Evolutionary conservation across 2,888 invertebrate genomes (phyloP).

Genomic region (Watsonalla binaria): DNA sequence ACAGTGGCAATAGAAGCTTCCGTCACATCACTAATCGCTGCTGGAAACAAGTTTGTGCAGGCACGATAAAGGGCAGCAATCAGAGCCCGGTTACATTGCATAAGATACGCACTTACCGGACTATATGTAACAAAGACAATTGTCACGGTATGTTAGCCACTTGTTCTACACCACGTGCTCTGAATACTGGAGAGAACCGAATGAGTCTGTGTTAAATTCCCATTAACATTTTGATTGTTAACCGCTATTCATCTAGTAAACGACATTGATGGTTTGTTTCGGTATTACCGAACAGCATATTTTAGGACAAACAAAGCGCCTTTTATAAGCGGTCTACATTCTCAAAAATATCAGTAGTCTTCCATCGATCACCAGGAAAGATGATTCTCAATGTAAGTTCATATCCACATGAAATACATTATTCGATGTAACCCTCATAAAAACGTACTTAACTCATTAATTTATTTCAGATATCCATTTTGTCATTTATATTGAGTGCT

Average conservation of each 20-base stretch:
- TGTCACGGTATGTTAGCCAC: conserved; percentile 50
- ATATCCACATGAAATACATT: conserved; percentile 5
- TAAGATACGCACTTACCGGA: conserved; percentile 43
- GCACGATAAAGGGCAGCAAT: conserved; percentile 30
- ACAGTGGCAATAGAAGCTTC: conserved; percentile 9
- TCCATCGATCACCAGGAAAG: conserved; percentile 61
- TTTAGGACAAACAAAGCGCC: conserved; percentile 60
- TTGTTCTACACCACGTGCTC: conserved; percentile 58
- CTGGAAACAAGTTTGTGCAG: conserved; percentile 21
- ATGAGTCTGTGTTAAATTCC: conserved; percentile 57
- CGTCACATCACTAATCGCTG: conserved; percentile 16
- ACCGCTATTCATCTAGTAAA: conserved; percentile 61
- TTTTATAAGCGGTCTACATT: conserved; percentile 64
- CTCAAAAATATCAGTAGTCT: conserved; percentile 66
- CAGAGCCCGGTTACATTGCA: conserved; percentile 43
- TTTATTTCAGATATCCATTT: conserved; percentile 41
- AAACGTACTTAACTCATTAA: conserved; percentile 4
- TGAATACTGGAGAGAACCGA: conserved; percentile 54
- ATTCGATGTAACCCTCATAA: conserved; percentile 1
- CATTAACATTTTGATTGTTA: conserved; percentile 74
- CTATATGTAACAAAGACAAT: conserved; percentile 44
- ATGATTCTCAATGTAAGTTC: conserved; percentile 68
- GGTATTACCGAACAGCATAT: conserved; percentile 72
- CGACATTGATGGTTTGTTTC: conserved; percentile 77
- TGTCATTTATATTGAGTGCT: conserved; percentile 29